Conservation (phyloP, 1,140 invertebrate species). For the Rhopalosiphum padi region DNA sequence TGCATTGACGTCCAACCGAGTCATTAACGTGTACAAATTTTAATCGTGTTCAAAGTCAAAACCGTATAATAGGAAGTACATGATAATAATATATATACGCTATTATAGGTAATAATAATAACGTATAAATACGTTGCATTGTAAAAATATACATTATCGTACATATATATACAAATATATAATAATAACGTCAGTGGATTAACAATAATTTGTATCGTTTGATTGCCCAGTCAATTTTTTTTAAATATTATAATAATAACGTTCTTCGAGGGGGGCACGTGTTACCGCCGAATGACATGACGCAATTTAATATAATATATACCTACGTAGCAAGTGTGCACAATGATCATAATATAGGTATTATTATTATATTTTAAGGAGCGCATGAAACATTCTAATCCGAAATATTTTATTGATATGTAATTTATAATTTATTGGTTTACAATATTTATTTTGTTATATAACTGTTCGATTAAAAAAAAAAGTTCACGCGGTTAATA, state of each 20-base stretch:
- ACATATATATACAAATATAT: neutral
- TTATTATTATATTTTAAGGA: neutral
- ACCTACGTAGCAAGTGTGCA: neutral
- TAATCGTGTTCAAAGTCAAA: slow-evolving; percentile 31
- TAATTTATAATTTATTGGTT: no score
- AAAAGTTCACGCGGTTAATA: no score
- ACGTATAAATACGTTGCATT: neutral
- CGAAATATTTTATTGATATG: neutral
- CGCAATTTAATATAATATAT: neutral
- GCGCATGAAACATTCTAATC: neutral
- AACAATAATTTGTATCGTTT: slow-evolving; percentile 7
- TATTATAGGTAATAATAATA: neutral
- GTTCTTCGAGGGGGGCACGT: neutral
- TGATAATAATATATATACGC: neutral
- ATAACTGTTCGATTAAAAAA: neutral
- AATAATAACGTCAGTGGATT: neutral
- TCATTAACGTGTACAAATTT: neutral
- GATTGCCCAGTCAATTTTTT: neutral
- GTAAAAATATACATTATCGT: neutral
- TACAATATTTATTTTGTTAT: neutral
- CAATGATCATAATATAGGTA: neutral
- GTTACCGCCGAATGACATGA: neutral
- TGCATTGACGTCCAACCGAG: neutral
- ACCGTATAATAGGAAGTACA: slow-evolving; percentile 17
- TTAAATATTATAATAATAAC: neutral